Base-by-base conservation (phyloP, 2,797 vertebrate species). In the Bovichtus variegatus region DNA sequence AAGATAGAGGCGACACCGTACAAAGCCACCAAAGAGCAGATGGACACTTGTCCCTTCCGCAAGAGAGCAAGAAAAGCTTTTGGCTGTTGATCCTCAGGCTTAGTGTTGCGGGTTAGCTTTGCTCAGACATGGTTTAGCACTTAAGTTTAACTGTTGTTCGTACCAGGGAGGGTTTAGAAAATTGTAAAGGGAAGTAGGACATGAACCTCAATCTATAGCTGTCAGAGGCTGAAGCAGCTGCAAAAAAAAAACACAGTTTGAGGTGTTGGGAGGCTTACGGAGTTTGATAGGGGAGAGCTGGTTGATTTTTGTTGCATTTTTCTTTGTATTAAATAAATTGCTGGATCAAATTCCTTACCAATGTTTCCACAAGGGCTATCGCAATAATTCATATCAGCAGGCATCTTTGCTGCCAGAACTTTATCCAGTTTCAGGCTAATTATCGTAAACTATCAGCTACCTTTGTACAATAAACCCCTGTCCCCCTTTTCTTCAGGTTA, bases 71-170 rank as follows among this genome's bases (percentile, higher is more conserved):
- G 34, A 72, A 76, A 78, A 75, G 60, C 81, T 72, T 63, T 84
- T 59, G 71, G 71, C 72, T 72, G 60, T 51, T 66, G 66, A 82
- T 78, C 71, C 73, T 72, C 61, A 1, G 79, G 57, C 40, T 74
- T 38, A 49, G 64, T 13, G 49, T 34, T 50, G 68, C 38, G 80
- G 79, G 73, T 78, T 70, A 73, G 87, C 70, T 76, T 70, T 38
- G 44, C 74, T 79, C 57, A 40, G 70, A 92, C 86, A 88, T 55
- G 82, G 71, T 83, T 91, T 80, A 73, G 81, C 85, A 88, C 89
- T 91, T 81, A 25, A 55, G 74, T 71, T 36, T 27, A 71, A 85
- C 71, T 54, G 62, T 71, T 51, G 80, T 78, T 76, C 62, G 62
- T 51, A 51, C 62, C 65, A 12, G 18, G 8, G 69, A 86, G 46